These are phyloP conservation scores for Macrosiphum euphorbiae DNA, from an alignment of 2,888 invertebrate genomes.

Conservation along the genomic window DNA sequence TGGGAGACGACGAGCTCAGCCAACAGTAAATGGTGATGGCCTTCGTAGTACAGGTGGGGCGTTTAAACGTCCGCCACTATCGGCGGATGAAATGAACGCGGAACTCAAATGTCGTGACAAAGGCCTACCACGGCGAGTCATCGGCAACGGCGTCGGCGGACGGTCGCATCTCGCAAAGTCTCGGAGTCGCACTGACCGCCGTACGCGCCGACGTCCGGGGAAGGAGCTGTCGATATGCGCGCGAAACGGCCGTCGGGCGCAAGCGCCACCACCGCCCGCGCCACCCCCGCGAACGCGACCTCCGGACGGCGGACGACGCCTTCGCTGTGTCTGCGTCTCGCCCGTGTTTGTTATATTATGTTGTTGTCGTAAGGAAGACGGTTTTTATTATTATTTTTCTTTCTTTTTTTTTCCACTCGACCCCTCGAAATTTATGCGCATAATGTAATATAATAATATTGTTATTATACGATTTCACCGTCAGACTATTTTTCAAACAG, in stretches of 20 bases:
- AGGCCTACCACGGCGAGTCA: background rate
- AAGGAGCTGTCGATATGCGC: constrained; percentile 42
- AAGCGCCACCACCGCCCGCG: constrained; percentile 31
- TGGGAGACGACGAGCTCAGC: constrained; percentile 69
- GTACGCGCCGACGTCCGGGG: background rate
- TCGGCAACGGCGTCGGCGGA: background rate
- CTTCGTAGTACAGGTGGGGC: constrained; percentile 53
- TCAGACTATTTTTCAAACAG: background rate
- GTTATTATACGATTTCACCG: background rate
- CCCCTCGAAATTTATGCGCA: constrained; percentile 25
- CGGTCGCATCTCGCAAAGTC: constrained; percentile 21
- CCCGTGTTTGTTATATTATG: background rate
- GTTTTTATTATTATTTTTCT: background rate
- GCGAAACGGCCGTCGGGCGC: constrained; percentile 21
- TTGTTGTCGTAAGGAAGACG: background rate
- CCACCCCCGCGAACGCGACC: background rate
- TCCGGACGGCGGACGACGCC: background rate
- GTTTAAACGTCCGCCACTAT: background rate
- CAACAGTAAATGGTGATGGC: constrained; percentile 69
- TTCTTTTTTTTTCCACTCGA: background rate
- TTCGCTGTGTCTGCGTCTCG: background rate
- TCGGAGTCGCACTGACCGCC: constrained; percentile 37
- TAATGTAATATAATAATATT: background rate
- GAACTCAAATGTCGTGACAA: background rate
- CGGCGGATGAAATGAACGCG: background rate